phyloP scores from a whole-genome alignment of 2,797 vertebrate species.

The Sebastes flavidus region DNA sequence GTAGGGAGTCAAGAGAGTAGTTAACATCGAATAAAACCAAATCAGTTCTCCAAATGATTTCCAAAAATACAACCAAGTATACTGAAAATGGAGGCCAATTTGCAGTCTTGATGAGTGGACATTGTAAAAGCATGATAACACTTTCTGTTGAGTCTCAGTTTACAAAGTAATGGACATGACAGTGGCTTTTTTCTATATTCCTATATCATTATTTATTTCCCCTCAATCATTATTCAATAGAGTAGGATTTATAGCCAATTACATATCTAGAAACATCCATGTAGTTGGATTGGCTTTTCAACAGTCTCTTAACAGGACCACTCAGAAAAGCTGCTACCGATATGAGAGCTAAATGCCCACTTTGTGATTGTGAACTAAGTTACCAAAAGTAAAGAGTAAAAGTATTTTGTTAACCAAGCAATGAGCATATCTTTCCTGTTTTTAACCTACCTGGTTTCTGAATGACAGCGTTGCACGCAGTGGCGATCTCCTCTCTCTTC shows the following conservation, averaged over 20 bases:
- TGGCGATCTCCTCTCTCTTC: conserved; percentile 97
- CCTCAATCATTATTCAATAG: neutral
- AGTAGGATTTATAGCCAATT: neutral
- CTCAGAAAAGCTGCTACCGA: neutral
- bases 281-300: neutral
- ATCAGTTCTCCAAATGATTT: neutral
- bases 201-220: neutral
- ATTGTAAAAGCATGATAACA: neutral
- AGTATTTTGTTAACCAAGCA: neutral
- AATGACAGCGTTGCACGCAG: conserved; percentile 97
- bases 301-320: neutral
- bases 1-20: neutral
- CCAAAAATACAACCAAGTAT: neutral
- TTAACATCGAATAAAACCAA: neutral
- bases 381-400: neutral
- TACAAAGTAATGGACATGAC: neutral
- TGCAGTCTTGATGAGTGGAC: neutral
- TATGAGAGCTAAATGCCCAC: too few relatives aligned
- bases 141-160: neutral
- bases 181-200: neutral
- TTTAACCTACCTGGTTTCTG: conserved; percentile 91
- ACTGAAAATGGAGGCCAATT: neutral
- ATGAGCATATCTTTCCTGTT: neutral
- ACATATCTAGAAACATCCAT: neutral
- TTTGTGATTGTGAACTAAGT: too few relatives aligned